Conservation (phyloP, 1,140 invertebrate genomes). For the Mercenaria mercenaria region DNA sequence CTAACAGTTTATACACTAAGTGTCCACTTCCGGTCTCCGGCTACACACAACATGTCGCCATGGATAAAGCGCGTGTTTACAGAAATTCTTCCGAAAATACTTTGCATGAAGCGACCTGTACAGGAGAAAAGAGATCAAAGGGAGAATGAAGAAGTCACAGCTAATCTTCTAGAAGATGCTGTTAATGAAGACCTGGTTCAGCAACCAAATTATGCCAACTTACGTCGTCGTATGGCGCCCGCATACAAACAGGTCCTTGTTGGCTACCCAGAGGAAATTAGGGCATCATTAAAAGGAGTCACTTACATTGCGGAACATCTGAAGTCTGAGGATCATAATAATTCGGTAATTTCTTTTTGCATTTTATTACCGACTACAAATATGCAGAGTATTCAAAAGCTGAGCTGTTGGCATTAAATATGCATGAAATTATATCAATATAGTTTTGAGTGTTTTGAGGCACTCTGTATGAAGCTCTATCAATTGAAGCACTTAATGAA, state of each 20-base stretch:
- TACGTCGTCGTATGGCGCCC: neutral
- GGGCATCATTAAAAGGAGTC: constrained; percentile 96
- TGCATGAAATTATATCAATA: too few species aligned
- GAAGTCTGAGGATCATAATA: constrained; percentile 87
- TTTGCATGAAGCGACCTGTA: constrained; percentile 84
- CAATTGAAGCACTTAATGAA: too few species aligned
- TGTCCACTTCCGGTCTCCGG: constrained; percentile 84
- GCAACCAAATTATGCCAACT: constrained; percentile 5
- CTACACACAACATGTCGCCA: constrained; percentile 85
- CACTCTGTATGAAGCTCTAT: too few species aligned
- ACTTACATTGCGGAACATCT: constrained; percentile 98
- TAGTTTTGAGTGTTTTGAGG: too few species aligned
- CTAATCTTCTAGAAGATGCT: constrained; percentile 83
- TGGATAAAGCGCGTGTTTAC: constrained; percentile 85
- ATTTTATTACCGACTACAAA: too few species aligned
- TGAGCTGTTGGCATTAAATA: too few species aligned
- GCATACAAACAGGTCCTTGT: constrained; percentile 25
- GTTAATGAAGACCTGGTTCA: constrained; percentile 25
- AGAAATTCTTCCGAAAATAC: constrained; percentile 84
- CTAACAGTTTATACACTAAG: constrained; percentile 85
- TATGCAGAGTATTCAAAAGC: too few species aligned
- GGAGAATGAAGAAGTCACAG: constrained; percentile 92
- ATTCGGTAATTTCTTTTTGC: constrained; percentile 87
- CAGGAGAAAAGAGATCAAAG: constrained; percentile 63
- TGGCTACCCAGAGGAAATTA: constrained; percentile 90